These are phyloP conservation scores for Brachyistius frenatus DNA, from an alignment of 2,113 vertebrate species.

Conservation along the genomic window DNA sequence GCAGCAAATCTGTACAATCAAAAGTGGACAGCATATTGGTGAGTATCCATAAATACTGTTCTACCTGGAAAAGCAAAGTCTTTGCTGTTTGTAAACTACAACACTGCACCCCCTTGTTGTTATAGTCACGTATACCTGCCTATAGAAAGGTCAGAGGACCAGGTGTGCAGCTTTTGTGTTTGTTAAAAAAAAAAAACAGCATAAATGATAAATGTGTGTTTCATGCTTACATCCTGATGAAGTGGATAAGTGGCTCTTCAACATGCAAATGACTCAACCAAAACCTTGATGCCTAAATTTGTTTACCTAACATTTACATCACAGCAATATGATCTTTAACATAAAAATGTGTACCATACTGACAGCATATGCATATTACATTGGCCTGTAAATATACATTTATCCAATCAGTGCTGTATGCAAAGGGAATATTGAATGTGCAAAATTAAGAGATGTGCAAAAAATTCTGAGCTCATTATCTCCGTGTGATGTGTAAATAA, in stretches of 20 bases:
- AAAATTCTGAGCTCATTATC: not conserved
- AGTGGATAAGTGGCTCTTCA: not conserved
- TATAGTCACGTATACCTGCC: too few relatives aligned
- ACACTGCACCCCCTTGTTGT: too few relatives aligned
- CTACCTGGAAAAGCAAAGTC: too few relatives aligned
- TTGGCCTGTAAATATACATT: too few relatives aligned
- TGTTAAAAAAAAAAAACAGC: too few relatives aligned
- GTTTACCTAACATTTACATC: too few relatives aligned
- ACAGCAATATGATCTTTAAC: too few relatives aligned
- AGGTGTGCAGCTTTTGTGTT: too few relatives aligned
- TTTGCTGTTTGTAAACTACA: too few relatives aligned
- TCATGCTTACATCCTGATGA: not conserved
- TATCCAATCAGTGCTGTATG: not conserved
- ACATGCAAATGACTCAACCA: not conserved
- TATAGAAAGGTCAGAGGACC: too few relatives aligned
- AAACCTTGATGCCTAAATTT: not conserved
- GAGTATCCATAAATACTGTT: constrained; percentile 80
- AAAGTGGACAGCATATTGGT: constrained; percentile 99
- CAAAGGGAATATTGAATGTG: not conserved
- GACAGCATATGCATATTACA: too few relatives aligned
- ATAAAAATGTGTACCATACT: too few relatives aligned
- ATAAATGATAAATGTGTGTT: not conserved
- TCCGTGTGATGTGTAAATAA: not conserved
- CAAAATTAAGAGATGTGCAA: not conserved
- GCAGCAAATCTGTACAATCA: constrained; percentile 99